Percentiles rank a stretch among this genome's conserved stretches.
phyloP scores from a whole-genome alignment of 2,113 vertebrate genomes.

The Lepus americanus region DNA sequence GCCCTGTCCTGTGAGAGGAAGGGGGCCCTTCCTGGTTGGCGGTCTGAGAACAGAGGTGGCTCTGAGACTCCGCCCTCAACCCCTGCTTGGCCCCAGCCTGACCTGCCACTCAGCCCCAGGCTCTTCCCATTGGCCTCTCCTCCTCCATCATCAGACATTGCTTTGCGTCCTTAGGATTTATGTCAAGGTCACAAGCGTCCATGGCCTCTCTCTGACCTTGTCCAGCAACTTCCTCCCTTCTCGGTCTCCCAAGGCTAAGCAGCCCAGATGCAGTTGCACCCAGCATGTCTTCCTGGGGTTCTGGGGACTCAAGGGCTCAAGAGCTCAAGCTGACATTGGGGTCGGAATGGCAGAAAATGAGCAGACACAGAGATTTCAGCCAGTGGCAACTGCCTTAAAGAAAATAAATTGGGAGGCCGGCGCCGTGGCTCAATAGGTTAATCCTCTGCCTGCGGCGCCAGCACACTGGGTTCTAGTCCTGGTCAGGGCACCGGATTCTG shows the following conservation, averaged over 20 bases:
- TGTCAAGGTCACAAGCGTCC: neutral
- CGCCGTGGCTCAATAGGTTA: too few species aligned
- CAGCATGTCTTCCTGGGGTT: fast-evolving
- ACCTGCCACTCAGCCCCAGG: neutral
- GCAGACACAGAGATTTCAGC: neutral
- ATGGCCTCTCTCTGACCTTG: neutral
- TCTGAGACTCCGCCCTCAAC: neutral
- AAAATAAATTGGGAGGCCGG: neutral
- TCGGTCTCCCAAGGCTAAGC: neutral
- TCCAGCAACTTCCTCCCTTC: neutral
- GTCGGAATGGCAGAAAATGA: neutral
- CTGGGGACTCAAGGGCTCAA: fast-evolving
- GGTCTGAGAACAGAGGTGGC: slow-evolving; percentile 13
- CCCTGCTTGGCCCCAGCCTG: neutral
- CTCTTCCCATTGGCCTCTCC: neutral
- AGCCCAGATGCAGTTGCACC: neutral
- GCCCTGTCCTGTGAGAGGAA: too few species aligned
- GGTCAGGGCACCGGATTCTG: too few species aligned
- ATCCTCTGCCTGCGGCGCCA: too few species aligned
- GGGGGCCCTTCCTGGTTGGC: neutral
- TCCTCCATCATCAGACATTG: neutral
- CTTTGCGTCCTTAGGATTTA: neutral
- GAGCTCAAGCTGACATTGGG: neutral
- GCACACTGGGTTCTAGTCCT: too few species aligned
- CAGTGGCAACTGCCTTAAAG: neutral